These are phyloP conservation scores for Sebastes diaconus DNA, from an alignment of 2,797 vertebrate genomes.

Conservation along the genomic window DNA sequence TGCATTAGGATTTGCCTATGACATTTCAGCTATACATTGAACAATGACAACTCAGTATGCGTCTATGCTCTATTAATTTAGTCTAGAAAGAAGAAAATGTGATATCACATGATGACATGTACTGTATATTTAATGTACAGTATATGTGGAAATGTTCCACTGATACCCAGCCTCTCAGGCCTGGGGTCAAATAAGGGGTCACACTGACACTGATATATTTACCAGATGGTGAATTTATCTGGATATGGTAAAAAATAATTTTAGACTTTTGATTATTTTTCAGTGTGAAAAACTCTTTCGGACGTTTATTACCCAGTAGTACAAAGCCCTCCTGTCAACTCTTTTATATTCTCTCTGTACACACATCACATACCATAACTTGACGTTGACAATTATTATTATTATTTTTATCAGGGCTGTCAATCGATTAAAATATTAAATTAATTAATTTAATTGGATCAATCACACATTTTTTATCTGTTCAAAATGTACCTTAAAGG, in stretches of 20 bases:
- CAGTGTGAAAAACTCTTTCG: background rate
- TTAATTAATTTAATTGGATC: no score
- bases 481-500: no score
- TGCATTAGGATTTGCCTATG: background rate
- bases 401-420: no score
- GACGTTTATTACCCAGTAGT: background rate
- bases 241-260: background rate
- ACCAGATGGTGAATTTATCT: background rate
- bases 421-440: no score
- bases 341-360: no score
- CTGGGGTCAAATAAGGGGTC: background rate
- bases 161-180: no score
- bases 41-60: background rate
- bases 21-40: background rate
- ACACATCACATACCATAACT: no score
- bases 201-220: background rate
- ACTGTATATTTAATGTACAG: background rate
- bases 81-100: background rate
- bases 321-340: no score
- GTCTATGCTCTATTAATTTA: background rate
- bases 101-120: background rate
- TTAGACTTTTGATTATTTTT: background rate
- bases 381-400: no score
- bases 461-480: no score
- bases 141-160: background rate